Evolutionary conservation across 2,113 vertebrate species (phyloP).

Genomic region (Mirounga angustirostris): DNA sequence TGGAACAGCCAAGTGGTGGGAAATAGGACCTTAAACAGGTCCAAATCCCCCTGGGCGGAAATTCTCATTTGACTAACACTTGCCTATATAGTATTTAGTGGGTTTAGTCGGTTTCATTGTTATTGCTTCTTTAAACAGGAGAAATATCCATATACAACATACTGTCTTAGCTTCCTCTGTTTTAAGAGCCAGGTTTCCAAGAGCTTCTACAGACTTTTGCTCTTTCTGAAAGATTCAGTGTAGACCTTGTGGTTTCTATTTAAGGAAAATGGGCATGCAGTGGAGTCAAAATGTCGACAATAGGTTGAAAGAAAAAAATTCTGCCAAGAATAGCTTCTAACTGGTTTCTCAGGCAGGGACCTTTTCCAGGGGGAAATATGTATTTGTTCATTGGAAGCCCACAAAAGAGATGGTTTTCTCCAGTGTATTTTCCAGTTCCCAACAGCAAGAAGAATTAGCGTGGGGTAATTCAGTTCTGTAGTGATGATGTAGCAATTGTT

Average conservation of each 20-base stretch:
- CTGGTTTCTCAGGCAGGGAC: neutral
- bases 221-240: neutral
- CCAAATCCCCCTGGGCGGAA: neutral
- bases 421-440: neutral
- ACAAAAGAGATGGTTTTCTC: neutral
- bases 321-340: neutral
- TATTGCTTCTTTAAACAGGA: constrained; percentile 38
- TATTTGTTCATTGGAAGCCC: neutral
- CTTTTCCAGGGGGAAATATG: neutral
- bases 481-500: fast-evolving
- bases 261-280: neutral
- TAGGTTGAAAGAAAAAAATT: constrained; percentile 32
- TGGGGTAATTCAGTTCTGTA: fast-evolving
- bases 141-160: neutral
- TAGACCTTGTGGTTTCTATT: neutral
- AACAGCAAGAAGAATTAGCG: neutral
- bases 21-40: neutral
- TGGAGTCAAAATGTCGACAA: neutral
- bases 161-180: neutral
- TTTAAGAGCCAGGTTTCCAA: neutral
- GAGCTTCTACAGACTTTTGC: neutral
- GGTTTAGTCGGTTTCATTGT: neutral
- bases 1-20: no score
- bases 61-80: neutral
- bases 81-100: neutral